Base-by-base conservation (phyloP, 2,113 vertebrate genomes). In the Poeciliopsis occidentalis region DNA sequence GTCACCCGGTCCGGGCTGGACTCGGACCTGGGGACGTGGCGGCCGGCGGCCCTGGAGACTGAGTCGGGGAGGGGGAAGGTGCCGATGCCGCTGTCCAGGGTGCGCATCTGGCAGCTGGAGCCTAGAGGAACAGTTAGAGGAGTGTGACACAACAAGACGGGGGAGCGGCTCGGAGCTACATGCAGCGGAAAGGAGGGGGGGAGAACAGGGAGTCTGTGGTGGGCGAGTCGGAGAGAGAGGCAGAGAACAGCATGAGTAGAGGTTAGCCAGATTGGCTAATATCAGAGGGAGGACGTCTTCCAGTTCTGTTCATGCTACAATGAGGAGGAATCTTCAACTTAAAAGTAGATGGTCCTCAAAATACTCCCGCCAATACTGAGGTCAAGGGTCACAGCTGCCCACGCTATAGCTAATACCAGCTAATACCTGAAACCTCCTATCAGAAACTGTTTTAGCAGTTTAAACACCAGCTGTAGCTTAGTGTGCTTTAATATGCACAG, bases 71-170 rank as follows among this genome's bases (percentile, higher is more conserved):
- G 96, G 1, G 96, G 96, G 82, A 97, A 98, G 75, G 97, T 98
- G 79, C 97, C 97, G 6, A 98, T 98, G n/a, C 97, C 97, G 0
- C 97, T 98, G 95, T 98, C 97, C 90, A 98, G 75, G 0, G 97
- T 98, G 88, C 97, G 94, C 95, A 96, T 98, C 94, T 97, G 97
- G 92, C 96, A 97, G 91, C 93, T 86, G 62, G 96, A 96, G 90
- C 95, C 97, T 98, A 88, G 39, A 87, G 65, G 91, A 93, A 90
- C 75, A 94, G 87, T 90, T 89, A 0, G 81, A 83, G 82, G 80
- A 89, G 81, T 90, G 12, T 91, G 87, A 88, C 4, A 62, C 60
- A 62, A 62, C 60, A 62, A 62, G 13, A 62, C 27, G 31, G 66
- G 13, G 78, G 75, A 2, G 76, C 57, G 77, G 37, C 30, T 69